phyloP scores from a whole-genome alignment of 2,888 invertebrate species.

The Acleris cristana region DNA sequence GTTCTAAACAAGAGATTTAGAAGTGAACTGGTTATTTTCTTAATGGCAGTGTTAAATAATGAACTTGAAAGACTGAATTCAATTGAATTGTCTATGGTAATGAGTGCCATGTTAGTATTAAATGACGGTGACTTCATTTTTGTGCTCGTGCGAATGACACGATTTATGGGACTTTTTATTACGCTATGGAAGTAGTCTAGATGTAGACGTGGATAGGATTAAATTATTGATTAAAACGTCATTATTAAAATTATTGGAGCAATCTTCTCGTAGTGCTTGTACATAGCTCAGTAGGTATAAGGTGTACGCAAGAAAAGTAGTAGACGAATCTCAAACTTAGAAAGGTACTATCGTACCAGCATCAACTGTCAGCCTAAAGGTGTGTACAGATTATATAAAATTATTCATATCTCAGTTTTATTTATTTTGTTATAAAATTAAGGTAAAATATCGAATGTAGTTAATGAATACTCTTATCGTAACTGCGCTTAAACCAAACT shows the following conservation, averaged over 20 bases:
- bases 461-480: slow-evolving; percentile 32
- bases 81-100: slow-evolving; percentile 73
- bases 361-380: slow-evolving; percentile 34
- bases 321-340: slow-evolving; percentile 71
- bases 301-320: slow-evolving; percentile 54
- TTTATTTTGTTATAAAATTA: slow-evolving; percentile 40
- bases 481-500: slow-evolving; percentile 60
- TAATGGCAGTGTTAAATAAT: slow-evolving; percentile 11
- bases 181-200: slow-evolving; percentile 44
- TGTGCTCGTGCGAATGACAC: slow-evolving; percentile 59
- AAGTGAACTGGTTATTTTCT: slow-evolving; percentile 18
- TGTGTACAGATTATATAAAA: slow-evolving; percentile 50
- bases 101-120: slow-evolving; percentile 82
- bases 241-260: slow-evolving; percentile 49
- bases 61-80: slow-evolving; percentile 72
- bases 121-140: slow-evolving; percentile 53
- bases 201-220: slow-evolving; percentile 21
- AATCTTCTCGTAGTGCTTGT: slow-evolving; percentile 59
- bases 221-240: slow-evolving; percentile 28
- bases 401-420: slow-evolving; percentile 57
- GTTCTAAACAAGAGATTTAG: slow-evolving; percentile 15
- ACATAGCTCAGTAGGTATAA: slow-evolving; percentile 48
- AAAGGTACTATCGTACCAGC: slow-evolving; percentile 49
- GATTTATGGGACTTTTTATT: slow-evolving; percentile 55
- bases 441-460: slow-evolving; percentile 33